A percentile compares a stretch with the other conserved stretches of the same genome.
Evolutionary conservation across 2,113 vertebrate genomes (phyloP).

Genomic region (Scalopus aquaticus): DNA sequence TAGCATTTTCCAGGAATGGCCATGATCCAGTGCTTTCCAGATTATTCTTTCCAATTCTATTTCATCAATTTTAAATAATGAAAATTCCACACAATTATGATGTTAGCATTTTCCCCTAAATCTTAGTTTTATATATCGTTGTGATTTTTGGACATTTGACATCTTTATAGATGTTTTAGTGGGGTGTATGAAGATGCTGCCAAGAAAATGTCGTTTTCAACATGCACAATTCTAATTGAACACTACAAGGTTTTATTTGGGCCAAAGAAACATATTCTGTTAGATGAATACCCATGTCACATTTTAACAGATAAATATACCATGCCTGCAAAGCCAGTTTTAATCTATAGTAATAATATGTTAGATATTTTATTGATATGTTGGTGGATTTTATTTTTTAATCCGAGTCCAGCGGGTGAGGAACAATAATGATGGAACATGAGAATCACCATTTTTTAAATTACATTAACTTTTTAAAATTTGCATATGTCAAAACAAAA

Average conservation of each 20-base stretch:
- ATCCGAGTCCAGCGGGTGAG: background rate
- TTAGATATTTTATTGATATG: conserved; percentile 16
- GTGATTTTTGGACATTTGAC: conserved; percentile 33
- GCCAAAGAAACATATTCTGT: conserved; percentile 1
- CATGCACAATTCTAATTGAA: conserved; percentile 16
- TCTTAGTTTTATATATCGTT: conserved; percentile 13
- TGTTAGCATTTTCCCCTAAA: background rate
- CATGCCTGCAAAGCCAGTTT: background rate
- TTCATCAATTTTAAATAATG: background rate
- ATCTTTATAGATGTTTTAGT: conserved; percentile 37
- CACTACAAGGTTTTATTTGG: background rate
- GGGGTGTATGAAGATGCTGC: background rate
- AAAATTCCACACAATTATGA: background rate
- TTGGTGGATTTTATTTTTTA: background rate
- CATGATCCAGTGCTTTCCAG: background rate
- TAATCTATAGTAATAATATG: background rate
- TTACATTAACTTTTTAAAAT: background rate
- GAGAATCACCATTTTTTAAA: background rate
- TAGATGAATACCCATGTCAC: background rate
- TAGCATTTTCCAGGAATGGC: background rate
- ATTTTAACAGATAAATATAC: background rate
- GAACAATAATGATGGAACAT: background rate
- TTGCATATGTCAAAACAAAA: background rate
- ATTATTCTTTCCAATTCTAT: background rate
- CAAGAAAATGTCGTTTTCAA: background rate